Conservation (phyloP, 1,140 invertebrate genomes). For the Drosophila funebris region DNA sequence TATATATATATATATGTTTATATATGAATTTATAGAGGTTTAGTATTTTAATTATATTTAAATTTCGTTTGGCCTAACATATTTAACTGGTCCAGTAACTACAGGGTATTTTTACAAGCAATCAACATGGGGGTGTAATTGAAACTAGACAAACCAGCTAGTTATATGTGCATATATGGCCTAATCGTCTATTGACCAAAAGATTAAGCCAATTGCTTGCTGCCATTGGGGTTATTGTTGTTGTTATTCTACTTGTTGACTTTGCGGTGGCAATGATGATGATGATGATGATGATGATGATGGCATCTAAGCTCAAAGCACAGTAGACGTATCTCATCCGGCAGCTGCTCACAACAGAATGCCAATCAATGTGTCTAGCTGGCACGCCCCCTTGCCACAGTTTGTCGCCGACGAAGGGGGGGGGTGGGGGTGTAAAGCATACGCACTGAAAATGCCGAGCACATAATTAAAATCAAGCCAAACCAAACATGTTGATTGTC, state of each 20-base stretch:
- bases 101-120: constrained; percentile 1
- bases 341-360: constrained; percentile 66
- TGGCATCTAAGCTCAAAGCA: constrained; percentile 16
- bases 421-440: constrained; percentile 6
- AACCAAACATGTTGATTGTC: constrained; percentile 31
- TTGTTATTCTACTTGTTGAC: too few species aligned
- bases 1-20: too few species aligned
- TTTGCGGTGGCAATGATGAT: neutral
- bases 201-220: constrained; percentile 13
- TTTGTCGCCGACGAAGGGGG: too few species aligned
- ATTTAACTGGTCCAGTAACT: too few species aligned
- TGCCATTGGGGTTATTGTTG: too few species aligned
- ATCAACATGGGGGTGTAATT: neutral
- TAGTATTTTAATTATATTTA: too few species aligned
- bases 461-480: constrained; percentile 43
- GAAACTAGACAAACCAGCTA: neutral
- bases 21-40: too few species aligned
- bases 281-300: neutral
- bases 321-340: constrained; percentile 36
- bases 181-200: constrained; percentile 3
- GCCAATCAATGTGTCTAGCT: constrained; percentile 61
- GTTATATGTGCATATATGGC: neutral
- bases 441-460: constrained; percentile 18
- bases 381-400: neutral
- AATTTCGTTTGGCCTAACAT: too few species aligned